Base-by-base conservation (phyloP, 2,888 invertebrate genomes). In the Heteropelma amictum region DNA sequence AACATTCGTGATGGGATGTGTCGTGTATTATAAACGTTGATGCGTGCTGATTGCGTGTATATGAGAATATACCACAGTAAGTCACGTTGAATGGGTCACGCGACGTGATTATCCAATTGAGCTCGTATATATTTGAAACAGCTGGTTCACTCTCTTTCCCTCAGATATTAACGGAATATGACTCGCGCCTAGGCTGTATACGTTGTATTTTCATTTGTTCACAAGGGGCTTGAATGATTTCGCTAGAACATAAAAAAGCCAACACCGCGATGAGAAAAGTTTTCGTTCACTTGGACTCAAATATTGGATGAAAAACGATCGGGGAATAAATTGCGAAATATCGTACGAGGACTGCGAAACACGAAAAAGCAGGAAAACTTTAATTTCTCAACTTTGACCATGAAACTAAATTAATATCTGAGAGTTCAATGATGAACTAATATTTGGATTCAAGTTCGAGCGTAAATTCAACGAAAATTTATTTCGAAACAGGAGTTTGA, bases 91-190 rank as follows among this genome's bases (percentile, higher is more conserved):
- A 78, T 78, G 77, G 77, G 78, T 69, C 77, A 69, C 56, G 71
- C 70, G 76, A 75, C 77, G 69, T 51, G 67, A 87, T 88, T 88
- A 87, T 87, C 83, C 85, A 85, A 87, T 87, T 87, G 84, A 87
- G 85, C 85, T 85, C 80, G 80, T 87, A n/a, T n/a, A n/a, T n/a
- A 86, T 53, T 60, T 84, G 84, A 84, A 82, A 80, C 80, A 76
- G 70, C 72, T 64, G 56, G 23, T 28, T 53, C 54, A 51, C 28
- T 83, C 80, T 81, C 81, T 81, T 79, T 80, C 53, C 7, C 65
- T 26, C 26, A 30, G 28, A 42, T 30, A 30, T 51, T 33, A 58
- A 58, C 65, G 45, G 30, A 68, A 67, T 45, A 45, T 61, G 76
- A 80, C 68, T 84, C 82, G 82, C 81, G 80, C 82, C 82, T 84